Percentiles rank a stretch among this genome's conserved stretches.
These are phyloP conservation scores for Armadillidium nasatum DNA, from an alignment of 1,140 invertebrate species.

Conservation along the genomic window DNA sequence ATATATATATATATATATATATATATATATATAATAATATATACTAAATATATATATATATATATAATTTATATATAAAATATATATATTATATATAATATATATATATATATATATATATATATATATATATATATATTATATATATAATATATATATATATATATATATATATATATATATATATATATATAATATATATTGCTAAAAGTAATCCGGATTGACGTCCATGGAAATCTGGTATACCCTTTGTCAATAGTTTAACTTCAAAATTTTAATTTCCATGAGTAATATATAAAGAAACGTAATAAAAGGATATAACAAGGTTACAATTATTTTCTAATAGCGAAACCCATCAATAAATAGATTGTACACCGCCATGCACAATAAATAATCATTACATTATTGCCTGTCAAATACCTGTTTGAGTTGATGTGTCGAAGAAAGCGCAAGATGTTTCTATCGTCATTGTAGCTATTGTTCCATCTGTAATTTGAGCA, in stretches of 20 bases:
- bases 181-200: too few relatives aligned
- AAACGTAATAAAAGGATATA: too few relatives aligned
- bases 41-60: slow-evolving; percentile 20
- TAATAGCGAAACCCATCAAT: not conserved
- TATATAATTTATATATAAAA: slow-evolving; percentile 12
- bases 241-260: too few relatives aligned
- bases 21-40: not conserved
- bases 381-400: not conserved
- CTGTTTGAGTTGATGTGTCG: slow-evolving; percentile 86
- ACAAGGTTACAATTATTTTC: too few relatives aligned
- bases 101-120: slow-evolving; percentile 17
- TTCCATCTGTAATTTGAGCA: slow-evolving; percentile 84
- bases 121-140: slow-evolving; percentile 21
- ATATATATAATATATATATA: too few relatives aligned
- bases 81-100: slow-evolving; percentile 16
- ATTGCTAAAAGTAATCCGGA: too few relatives aligned
- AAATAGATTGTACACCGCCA: not conserved
- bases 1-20: not conserved
- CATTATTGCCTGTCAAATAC: slow-evolving; percentile 56
- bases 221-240: too few relatives aligned
- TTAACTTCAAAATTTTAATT: too few relatives aligned
- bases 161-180: too few relatives aligned
- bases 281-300: too few relatives aligned
- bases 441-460: slow-evolving; percentile 87
- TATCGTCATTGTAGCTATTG: slow-evolving; percentile 85